Evolutionary conservation across 2,113 vertebrate species (phyloP).

Genomic region (Merops nubicus): DNA sequence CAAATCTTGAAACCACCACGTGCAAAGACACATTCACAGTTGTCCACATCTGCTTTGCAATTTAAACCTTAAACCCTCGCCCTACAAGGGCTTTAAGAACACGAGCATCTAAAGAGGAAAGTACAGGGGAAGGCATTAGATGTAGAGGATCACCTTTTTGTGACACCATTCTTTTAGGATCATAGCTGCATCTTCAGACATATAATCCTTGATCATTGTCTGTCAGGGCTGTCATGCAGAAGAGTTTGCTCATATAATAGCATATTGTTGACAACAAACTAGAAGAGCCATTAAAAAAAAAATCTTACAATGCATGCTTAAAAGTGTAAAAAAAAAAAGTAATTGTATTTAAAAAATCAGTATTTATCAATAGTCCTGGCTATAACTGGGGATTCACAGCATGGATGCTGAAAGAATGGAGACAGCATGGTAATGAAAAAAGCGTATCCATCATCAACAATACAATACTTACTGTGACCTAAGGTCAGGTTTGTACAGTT

Average conservation of each 20-base stretch:
- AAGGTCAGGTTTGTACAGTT: slow-evolving; percentile 52
- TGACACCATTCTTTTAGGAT: slow-evolving; percentile 36
- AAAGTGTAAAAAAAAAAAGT: neutral
- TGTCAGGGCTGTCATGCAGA: slow-evolving; percentile 32
- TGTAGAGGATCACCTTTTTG: neutral
- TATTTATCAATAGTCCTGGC: slow-evolving; percentile 66
- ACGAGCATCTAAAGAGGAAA: neutral
- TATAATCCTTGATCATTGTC: slow-evolving; percentile 8
- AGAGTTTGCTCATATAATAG: slow-evolving; percentile 49
- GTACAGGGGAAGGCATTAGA: slow-evolving; percentile 31
- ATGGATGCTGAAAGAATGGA: slow-evolving; percentile 65
- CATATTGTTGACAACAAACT: slow-evolving; percentile 64
- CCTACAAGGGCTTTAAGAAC: slow-evolving; percentile 7
- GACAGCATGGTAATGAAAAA: slow-evolving; percentile 70
- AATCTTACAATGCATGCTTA: neutral
- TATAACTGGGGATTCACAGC: slow-evolving; percentile 53
- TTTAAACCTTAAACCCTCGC: neutral
- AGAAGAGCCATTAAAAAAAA: neutral
- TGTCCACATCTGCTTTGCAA: slow-evolving; percentile 1
- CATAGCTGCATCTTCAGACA: slow-evolving; percentile 15
- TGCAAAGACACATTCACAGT: neutral
- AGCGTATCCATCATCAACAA: slow-evolving; percentile 65
- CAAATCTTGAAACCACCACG: neutral
- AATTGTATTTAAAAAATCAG: slow-evolving; percentile 49
- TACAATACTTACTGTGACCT: slow-evolving; percentile 64